Conservation (phyloP, 1,140 invertebrate genomes). For the Bombus waltoni region DNA sequence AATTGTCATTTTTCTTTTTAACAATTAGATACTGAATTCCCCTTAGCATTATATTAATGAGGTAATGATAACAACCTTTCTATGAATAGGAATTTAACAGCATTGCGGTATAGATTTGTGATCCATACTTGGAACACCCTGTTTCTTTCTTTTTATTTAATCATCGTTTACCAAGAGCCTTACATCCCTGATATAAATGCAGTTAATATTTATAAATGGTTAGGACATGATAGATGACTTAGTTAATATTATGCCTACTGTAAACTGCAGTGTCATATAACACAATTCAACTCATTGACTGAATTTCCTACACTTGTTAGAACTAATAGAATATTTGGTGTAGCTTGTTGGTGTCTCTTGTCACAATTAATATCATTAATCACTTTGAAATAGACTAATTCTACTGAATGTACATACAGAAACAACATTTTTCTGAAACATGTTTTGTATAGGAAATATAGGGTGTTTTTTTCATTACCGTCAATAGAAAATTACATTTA, state of each 20-base stretch:
- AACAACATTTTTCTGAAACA: slow-evolving; percentile 56
- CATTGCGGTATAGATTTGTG: slow-evolving; percentile 44
- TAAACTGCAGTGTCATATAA: slow-evolving; percentile 51
- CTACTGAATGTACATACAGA: slow-evolving; percentile 67
- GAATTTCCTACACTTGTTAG: slow-evolving; percentile 61
- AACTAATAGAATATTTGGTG: slow-evolving; percentile 71
- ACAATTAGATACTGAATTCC: slow-evolving; percentile 44
- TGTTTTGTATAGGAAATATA: slow-evolving; percentile 52
- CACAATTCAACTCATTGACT: slow-evolving; percentile 57
- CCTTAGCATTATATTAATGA: slow-evolving; percentile 8
- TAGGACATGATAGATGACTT: slow-evolving; percentile 53
- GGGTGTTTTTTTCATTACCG: slow-evolving; percentile 70
- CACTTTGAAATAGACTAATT: slow-evolving; percentile 70
- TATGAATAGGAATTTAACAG: slow-evolving; percentile 36
- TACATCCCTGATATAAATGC: slow-evolving; percentile 41
- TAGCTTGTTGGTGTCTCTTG: slow-evolving; percentile 75
- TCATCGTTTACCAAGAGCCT: slow-evolving; percentile 45
- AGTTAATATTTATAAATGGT: slow-evolving; percentile 35
- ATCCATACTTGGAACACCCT: slow-evolving; percentile 27
- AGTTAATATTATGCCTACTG: slow-evolving; percentile 39
- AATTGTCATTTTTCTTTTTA: slow-evolving; percentile 8
- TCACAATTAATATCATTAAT: slow-evolving; percentile 71
- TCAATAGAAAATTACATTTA: slow-evolving; percentile 39
- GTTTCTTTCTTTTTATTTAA: slow-evolving; percentile 28
- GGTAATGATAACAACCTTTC: slow-evolving; percentile 34